Evolutionary conservation across 2,797 vertebrate species (phyloP).

Genomic region (Columba guinea): DNA sequence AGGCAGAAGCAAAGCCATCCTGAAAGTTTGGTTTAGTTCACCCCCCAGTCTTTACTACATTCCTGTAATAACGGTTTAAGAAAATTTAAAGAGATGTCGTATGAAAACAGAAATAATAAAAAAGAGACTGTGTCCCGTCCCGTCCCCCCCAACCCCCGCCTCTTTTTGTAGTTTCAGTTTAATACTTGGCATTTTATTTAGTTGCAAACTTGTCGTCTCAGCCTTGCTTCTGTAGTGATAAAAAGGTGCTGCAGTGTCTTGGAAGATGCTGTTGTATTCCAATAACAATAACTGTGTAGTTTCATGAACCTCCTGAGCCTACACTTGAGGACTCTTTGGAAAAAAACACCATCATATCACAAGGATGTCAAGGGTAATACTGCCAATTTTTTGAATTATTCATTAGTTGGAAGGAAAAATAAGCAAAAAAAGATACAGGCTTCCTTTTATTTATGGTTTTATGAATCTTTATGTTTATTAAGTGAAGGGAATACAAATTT

Average conservation of each 20-base stretch:
- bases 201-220: slow-evolving; percentile 15
- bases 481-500: slow-evolving; percentile 24
- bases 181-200: slow-evolving; percentile 74
- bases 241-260: slow-evolving; percentile 43
- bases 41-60: neutral
- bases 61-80: neutral
- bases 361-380: slow-evolving; percentile 56
- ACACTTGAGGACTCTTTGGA: slow-evolving; percentile 60
- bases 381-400: slow-evolving; percentile 71
- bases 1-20: neutral
- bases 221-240: slow-evolving; percentile 32
- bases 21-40: neutral
- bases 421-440: neutral
- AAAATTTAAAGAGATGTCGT: neutral
- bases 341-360: slow-evolving; percentile 62
- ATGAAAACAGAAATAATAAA: neutral
- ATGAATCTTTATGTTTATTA: slow-evolving; percentile 33
- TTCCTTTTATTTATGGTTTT: slow-evolving; percentile 54
- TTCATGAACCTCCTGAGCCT: slow-evolving; percentile 67
- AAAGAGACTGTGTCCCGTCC: neutral
- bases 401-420: slow-evolving; percentile 41
- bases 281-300: slow-evolving; percentile 42
- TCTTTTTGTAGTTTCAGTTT: slow-evolving; percentile 12
- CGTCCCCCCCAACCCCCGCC: no score
- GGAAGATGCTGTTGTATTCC: slow-evolving; percentile 52